These are phyloP conservation scores for Tenthredo distinguenda DNA, from an alignment of 2,888 invertebrate genomes.

Conservation along the genomic window DNA sequence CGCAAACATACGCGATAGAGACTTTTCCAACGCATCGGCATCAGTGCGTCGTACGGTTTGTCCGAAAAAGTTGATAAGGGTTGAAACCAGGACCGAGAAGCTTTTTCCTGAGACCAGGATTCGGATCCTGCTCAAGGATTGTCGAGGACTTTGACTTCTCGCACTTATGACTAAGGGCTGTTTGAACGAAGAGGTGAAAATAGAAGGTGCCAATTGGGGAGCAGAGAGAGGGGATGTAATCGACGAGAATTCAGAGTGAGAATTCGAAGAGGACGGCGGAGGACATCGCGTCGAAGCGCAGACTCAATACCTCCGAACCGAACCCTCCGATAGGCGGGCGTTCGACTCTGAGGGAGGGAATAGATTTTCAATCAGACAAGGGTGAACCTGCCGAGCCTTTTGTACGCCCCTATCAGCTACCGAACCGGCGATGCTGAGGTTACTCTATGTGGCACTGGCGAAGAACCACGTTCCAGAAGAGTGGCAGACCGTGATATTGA, in stretches of 20 bases:
- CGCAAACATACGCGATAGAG: background rate
- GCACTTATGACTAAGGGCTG: background rate
- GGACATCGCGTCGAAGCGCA: conserved; percentile 68
- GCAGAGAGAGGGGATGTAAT: conserved; percentile 52
- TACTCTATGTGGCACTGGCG: conserved; percentile 12
- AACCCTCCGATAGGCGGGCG: conserved; percentile 78
- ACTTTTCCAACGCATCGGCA: background rate
- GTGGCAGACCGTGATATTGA: conserved; percentile 72
- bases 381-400: conserved; percentile 63
- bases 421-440: conserved; percentile 41
- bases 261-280: conserved; percentile 49
- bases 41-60: background rate
- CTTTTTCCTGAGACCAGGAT: conserved; percentile 20
- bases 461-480: conserved; percentile 24
- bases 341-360: conserved; percentile 78
- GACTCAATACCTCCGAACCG: conserved; percentile 78
- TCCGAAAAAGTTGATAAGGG: background rate
- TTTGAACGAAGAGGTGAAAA: background rate
- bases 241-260: conserved; percentile 37
- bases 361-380: conserved; percentile 78
- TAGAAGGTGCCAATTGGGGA: background rate
- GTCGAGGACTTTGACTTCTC: background rate
- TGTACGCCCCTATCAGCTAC: conserved; percentile 44
- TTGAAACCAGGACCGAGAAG: background rate
- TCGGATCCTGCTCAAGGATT: background rate